Evolutionary conservation across 1,140 invertebrate genomes (phyloP), one percentile per base, ranked within the genome.

Genomic region (Drosophila watanabei): DNA sequence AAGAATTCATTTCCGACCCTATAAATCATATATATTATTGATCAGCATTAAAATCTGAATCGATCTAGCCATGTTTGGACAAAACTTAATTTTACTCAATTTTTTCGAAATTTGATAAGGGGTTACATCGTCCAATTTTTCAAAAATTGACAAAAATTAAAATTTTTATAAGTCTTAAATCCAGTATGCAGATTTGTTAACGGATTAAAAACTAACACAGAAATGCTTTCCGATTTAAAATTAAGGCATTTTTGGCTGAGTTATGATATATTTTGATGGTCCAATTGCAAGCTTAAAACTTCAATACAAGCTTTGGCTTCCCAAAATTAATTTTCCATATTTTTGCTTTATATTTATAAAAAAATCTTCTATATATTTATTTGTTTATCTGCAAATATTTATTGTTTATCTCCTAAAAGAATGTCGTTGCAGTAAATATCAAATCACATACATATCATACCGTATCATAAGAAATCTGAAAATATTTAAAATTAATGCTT

Each of bases 51-150:
- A 49, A 4, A n/a, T 14, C 4, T 2, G 24, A 28, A 8, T 49
- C 8, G 0, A 10, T 28, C 8, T 49, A 16, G 14, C 2, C 8
- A n/a, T 49, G 1, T 24, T 3, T 5, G 4, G 18, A 0, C 0
- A 2, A 6, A 28, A 16, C 9, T 4, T 5, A 3, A 0, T 2
- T 9, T 9, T 28, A 24, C 8, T 16, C 4, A 0, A 24, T 24
- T 16, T 48, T 49, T 16, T 2, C 0, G 10, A 28, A 28, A 28
- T 28, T 49, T 49, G 5, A 2, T 30, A 49, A 49, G 46, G 46
- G 46, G 20, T 28, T 9, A 48, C 20, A 48, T 48, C 13, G 2
- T 48, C 4, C 24, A 48, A 24, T 9, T 48, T 28, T 0, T 7
- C 13, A 14, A 48, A 41, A 41, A n/a, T 39, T 7, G 2, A 1